A percentile compares a stretch with the other conserved stretches of the same genome.
These are phyloP conservation scores for Seladonia tumulorum DNA, from an alignment of 2,888 invertebrate species.

Conservation along the genomic window DNA sequence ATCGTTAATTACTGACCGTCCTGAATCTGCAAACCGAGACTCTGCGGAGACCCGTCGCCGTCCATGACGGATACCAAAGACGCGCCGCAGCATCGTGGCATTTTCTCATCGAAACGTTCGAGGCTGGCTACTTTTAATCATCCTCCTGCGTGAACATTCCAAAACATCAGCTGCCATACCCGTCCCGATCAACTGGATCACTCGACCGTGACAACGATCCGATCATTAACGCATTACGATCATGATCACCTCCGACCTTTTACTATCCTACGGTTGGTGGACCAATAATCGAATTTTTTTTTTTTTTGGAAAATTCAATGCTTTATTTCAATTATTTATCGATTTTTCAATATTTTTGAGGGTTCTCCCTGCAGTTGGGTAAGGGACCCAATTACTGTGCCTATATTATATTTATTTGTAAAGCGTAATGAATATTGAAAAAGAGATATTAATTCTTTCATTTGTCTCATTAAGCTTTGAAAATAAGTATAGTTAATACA, in stretches of 20 bases:
- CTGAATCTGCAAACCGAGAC: slow-evolving; percentile 76
- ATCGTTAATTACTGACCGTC: slow-evolving; percentile 79
- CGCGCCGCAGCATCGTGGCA: slow-evolving; percentile 81
- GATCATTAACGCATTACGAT: neutral
- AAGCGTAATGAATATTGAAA: too few species aligned
- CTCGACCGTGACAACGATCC: neutral
- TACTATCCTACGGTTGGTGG: neutral
- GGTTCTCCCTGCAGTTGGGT: too few species aligned
- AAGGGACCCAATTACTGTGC: too few species aligned
- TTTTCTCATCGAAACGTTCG: slow-evolving; percentile 73
- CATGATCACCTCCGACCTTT: neutral
- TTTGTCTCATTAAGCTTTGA: too few species aligned
- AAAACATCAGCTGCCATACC: neutral
- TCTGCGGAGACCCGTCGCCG: slow-evolving; percentile 75
- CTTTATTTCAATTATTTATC: too few species aligned
- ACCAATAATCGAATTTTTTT: too few species aligned
- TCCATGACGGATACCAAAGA: slow-evolving; percentile 78
- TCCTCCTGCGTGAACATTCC: slow-evolving; percentile 40
- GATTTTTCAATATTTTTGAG: too few species aligned
- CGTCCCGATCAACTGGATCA: neutral
- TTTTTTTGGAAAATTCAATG: too few species aligned
- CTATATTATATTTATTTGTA: too few species aligned
- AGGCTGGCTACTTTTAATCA: slow-evolving; percentile 49
- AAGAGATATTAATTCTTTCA: too few species aligned
- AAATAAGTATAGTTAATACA: too few species aligned